Percentiles rank a stretch among this genome's conserved stretches.
Evolutionary conservation across 2,797 vertebrate species (phyloP).

Genomic region (Sitta carolinensis): DNA sequence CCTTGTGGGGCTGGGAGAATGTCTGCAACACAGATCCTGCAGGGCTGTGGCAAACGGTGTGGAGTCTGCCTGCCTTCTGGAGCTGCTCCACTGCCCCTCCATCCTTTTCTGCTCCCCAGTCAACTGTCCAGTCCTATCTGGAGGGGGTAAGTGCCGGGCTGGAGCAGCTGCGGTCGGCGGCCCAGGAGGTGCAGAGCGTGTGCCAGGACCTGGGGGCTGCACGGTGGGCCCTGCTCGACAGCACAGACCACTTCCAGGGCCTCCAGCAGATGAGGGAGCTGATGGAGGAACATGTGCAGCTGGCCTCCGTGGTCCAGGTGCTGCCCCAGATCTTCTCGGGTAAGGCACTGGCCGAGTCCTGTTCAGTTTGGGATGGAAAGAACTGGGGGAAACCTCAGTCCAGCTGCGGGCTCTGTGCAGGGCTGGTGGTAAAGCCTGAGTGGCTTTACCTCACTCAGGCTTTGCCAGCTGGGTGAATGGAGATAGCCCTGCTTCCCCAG

Average conservation of each 20-base stretch:
- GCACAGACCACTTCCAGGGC: slow-evolving; percentile 64
- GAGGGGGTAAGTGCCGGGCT: slow-evolving; percentile 90
- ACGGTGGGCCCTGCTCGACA: slow-evolving; percentile 71
- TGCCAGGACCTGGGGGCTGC: slow-evolving; percentile 78
- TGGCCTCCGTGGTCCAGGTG: slow-evolving; percentile 86
- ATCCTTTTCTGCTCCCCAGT: slow-evolving; percentile 73
- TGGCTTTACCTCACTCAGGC: not conserved
- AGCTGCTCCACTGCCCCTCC: not conserved
- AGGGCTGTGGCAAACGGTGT: rapidly evolving
- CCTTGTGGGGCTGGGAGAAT: not conserved
- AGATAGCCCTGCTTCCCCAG: not conserved
- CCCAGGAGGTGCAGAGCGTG: slow-evolving; percentile 76
- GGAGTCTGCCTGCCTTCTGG: not conserved
- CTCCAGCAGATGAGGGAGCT: slow-evolving; percentile 80
- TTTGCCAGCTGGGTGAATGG: not conserved
- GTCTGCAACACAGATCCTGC: not conserved
- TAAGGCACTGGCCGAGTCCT: slow-evolving; percentile 43
- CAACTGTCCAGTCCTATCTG: slow-evolving; percentile 92
- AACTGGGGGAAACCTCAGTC: not conserved
- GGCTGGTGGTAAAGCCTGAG: not conserved
- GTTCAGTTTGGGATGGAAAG: not conserved
- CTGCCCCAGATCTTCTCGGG: slow-evolving; percentile 89
- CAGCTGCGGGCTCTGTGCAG: rapidly evolving
- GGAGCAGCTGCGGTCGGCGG: slow-evolving; percentile 84
- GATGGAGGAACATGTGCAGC: slow-evolving; percentile 82